Evolutionary conservation across 2,113 vertebrate species (phyloP).

Genomic region (Xyliphius kryptos): DNA sequence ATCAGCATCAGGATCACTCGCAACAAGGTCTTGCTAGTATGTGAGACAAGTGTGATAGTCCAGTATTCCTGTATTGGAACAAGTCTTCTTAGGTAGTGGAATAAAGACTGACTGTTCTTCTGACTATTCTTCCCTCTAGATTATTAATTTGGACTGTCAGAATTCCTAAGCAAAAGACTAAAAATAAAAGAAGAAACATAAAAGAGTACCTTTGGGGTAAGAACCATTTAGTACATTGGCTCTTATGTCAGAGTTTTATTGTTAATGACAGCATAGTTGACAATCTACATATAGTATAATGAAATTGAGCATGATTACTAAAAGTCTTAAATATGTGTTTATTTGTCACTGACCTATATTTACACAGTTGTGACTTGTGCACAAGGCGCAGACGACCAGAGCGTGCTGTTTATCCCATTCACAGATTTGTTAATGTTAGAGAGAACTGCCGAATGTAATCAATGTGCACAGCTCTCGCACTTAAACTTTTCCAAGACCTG

Average conservation of each 20-base stretch:
- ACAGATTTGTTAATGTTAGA: slow-evolving; percentile 22
- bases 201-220: background rate
- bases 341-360: background rate
- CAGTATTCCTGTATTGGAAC: no score
- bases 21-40: no score
- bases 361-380: background rate
- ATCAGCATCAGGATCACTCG: no score
- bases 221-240: background rate
- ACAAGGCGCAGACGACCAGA: background rate
- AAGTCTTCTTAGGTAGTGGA: no score
- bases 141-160: no score
- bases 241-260: background rate
- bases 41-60: no score
- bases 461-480: slow-evolving; percentile 13
- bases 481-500: slow-evolving; percentile 21
- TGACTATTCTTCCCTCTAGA: no score
- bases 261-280: background rate
- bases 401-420: slow-evolving; percentile 10
- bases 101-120: no score
- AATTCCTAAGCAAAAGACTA: background rate
- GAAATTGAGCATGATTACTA: background rate
- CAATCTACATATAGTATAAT: background rate
- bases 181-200: no score
- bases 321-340: background rate
- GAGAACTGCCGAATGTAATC: slow-evolving; percentile 21